Percentiles rank a stretch among this genome's conserved stretches.
Conservation (phyloP, 2,888 invertebrate genomes). For the Alsophila aescularia region DNA sequence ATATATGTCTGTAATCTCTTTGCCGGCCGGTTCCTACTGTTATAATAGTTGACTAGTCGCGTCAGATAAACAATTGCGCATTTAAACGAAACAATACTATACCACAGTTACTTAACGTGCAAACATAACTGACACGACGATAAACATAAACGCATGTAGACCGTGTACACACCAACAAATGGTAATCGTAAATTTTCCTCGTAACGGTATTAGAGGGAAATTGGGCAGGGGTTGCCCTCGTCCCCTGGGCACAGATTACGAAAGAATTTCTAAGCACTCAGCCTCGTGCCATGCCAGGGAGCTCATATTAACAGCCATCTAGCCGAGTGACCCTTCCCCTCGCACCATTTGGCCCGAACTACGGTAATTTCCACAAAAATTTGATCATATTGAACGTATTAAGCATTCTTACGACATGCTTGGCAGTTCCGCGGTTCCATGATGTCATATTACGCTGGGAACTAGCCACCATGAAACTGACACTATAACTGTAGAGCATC, state of each 20-base stretch:
- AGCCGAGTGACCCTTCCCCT: constrained; percentile 19
- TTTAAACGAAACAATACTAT: constrained; percentile 13
- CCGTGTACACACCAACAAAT: neutral
- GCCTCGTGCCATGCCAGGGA: constrained; percentile 7
- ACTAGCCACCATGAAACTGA: neutral
- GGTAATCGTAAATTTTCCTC: constrained; percentile 15
- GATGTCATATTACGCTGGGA: neutral
- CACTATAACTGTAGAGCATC: too few species aligned
- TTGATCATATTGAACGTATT: constrained; percentile 5
- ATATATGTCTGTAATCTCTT: too few species aligned
- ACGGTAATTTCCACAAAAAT: constrained; percentile 17
- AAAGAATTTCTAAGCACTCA: constrained; percentile 5
- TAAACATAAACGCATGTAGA: constrained; percentile 14
- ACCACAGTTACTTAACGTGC: constrained; percentile 15
- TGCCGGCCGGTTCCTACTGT: too few species aligned
- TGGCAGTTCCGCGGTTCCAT: neutral
- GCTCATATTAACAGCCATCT: constrained; percentile 17
- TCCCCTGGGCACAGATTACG: constrained; percentile 21
- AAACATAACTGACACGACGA: constrained; percentile 11
- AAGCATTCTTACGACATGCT: constrained; percentile 7
- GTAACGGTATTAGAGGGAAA: constrained; percentile 12
- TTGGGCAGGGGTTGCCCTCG: constrained; percentile 11
- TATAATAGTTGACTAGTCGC: neutral
- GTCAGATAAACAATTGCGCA: constrained; percentile 20
- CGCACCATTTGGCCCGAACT: constrained; percentile 19